These are phyloP conservation scores for Nephrotoma guestfalica DNA, from an alignment of 2,888 invertebrate genomes.

Conservation along the genomic window DNA sequence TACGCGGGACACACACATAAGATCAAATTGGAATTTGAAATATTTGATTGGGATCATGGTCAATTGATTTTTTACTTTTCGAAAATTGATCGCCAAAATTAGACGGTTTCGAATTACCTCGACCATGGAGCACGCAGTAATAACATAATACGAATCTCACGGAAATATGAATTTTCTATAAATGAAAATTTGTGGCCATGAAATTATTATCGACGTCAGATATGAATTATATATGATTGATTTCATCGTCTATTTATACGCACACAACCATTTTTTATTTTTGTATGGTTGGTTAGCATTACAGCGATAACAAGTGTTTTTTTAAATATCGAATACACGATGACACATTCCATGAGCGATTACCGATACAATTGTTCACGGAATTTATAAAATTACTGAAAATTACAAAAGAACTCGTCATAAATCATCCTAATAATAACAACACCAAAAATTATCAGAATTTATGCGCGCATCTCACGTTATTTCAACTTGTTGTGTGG, in stretches of 20 bases:
- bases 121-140: not conserved
- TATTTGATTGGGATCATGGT: not conserved
- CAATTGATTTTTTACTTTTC: not conserved
- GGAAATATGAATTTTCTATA: not conserved
- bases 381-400: not conserved
- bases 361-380: not conserved
- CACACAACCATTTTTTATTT: not conserved
- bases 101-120: not conserved
- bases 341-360: not conserved
- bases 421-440: not conserved
- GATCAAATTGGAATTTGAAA: not conserved
- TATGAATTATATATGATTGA: not conserved
- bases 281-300: not conserved
- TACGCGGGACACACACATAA: not conserved
- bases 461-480: not conserved
- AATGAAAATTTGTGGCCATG: not conserved
- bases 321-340: not conserved
- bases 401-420: not conserved
- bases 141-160: not conserved
- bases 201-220: not conserved
- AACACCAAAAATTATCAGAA: not conserved
- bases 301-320: not conserved
- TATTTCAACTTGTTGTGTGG: not conserved
- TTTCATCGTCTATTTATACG: not conserved
- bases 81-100: not conserved